phyloP scores from a whole-genome alignment of 2,797 vertebrate species.

The Micropoecilia bifurca region DNA sequence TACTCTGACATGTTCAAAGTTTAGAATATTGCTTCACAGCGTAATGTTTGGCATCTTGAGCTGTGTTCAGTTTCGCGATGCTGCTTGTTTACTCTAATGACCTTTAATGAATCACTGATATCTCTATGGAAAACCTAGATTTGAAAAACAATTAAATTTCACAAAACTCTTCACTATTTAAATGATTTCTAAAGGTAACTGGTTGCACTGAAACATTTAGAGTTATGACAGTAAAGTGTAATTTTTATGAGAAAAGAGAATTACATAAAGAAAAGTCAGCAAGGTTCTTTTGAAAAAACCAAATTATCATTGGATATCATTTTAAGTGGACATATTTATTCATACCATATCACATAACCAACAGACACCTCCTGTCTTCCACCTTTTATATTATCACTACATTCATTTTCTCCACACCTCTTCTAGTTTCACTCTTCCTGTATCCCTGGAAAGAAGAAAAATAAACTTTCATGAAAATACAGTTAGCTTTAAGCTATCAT shows the following conservation, averaged over 20 bases:
- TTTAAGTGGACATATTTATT: background rate
- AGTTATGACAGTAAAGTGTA: no score
- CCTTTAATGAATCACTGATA: background rate
- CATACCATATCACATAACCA: background rate
- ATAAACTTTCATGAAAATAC: background rate
- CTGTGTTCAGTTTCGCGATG: background rate
- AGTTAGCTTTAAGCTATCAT: background rate
- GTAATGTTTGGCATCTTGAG: background rate
- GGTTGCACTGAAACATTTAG: background rate
- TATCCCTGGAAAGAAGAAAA: background rate
- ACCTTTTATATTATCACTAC: slow-evolving; percentile 38
- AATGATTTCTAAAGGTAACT: background rate
- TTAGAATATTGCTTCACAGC: background rate
- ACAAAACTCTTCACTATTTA: background rate
- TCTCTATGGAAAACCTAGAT: background rate
- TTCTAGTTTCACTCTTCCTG: background rate
- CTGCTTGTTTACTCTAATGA: background rate
- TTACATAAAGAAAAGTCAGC: background rate
- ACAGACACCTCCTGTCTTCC: background rate
- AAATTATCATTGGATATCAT: background rate
- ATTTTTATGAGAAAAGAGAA: background rate
- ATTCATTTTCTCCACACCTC: slow-evolving; percentile 14
- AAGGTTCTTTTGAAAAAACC: background rate
- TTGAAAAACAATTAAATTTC: background rate
- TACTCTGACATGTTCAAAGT: background rate